Evolutionary conservation across 2,888 invertebrate genomes (phyloP).

Genomic region (Lysandra bellargus): DNA sequence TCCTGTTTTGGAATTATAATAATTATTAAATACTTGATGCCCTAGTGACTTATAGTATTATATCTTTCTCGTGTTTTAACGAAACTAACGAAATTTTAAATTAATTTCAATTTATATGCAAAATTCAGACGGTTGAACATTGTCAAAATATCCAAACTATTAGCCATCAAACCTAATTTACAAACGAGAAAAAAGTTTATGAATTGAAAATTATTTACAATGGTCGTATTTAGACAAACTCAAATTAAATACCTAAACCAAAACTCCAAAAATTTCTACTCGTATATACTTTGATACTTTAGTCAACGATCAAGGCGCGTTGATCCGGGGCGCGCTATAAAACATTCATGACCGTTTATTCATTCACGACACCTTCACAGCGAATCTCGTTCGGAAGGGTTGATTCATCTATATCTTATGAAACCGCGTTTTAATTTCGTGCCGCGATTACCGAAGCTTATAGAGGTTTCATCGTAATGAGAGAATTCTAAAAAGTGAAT

Average conservation of each 20-base stretch:
- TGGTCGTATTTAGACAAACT: too few species aligned
- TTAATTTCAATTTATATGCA: too few species aligned
- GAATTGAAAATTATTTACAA: background rate
- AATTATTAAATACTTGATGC: too few species aligned
- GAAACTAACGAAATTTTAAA: too few species aligned
- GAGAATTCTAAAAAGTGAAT: background rate
- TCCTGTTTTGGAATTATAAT: background rate
- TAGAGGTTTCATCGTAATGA: background rate
- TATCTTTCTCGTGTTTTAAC: too few species aligned
- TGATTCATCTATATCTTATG: conserved; percentile 17
- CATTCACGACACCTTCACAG: conserved; percentile 65
- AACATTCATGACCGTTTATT: conserved; percentile 73
- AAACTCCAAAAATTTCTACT: background rate
- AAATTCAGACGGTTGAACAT: too few species aligned
- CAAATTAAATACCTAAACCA: background rate
- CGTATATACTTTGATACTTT: conserved; percentile 4
- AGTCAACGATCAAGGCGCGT: conserved; percentile 41
- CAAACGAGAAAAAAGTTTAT: background rate
- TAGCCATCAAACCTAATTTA: too few species aligned
- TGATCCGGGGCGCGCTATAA: conserved; percentile 60
- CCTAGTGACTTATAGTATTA: too few species aligned
- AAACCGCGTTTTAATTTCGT: conserved; percentile 6
- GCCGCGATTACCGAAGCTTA: background rate
- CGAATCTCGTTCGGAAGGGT: conserved; percentile 42
- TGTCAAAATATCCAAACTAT: too few species aligned